A percentile compares a stretch with the other conserved stretches of the same genome.
Evolutionary conservation across 2,888 invertebrate species (phyloP).

Genomic region (Philereme transversata): DNA sequence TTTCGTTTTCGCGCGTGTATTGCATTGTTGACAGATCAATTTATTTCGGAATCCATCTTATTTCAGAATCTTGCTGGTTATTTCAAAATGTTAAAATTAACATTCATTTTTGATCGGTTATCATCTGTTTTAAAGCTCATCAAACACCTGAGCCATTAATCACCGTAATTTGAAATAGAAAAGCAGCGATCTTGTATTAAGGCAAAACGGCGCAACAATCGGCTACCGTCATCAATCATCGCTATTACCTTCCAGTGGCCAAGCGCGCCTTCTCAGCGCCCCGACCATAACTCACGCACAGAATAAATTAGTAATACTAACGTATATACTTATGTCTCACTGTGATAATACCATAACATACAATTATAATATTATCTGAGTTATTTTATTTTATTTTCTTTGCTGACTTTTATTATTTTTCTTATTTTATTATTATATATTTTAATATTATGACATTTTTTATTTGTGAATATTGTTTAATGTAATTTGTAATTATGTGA

Average conservation of each 20-base stretch:
- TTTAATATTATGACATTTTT: too few relatives aligned
- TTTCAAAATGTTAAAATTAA: too few relatives aligned
- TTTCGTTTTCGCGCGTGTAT: slow-evolving; percentile 8
- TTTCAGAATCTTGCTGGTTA: too few relatives aligned
- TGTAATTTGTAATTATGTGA: too few relatives aligned
- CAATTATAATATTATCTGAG: too few relatives aligned
- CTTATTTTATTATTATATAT: too few relatives aligned
- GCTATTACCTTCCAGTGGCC: slow-evolving; percentile 11
- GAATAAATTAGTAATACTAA: neutral
- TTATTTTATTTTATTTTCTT: too few relatives aligned
- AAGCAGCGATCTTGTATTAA: slow-evolving; percentile 2
- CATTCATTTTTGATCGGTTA: too few relatives aligned
- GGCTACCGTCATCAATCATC: slow-evolving; percentile 21
- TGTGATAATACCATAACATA: neutral
- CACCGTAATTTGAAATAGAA: slow-evolving; percentile 15
- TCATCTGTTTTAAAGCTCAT: too few relatives aligned
- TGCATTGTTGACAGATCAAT: neutral
- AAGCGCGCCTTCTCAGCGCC: slow-evolving; percentile 1
- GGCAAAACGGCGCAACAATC: slow-evolving; percentile 10
- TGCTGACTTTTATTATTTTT: too few relatives aligned
- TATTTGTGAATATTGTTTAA: too few relatives aligned
- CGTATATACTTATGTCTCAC: neutral
- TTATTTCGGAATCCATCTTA: neutral
- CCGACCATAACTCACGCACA: slow-evolving; percentile 21
- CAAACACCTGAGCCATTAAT: slow-evolving; percentile 1